These are phyloP conservation scores for Polypedilum pembai DNA, from an alignment of 1,140 invertebrate genomes.

Conservation along the genomic window DNA sequence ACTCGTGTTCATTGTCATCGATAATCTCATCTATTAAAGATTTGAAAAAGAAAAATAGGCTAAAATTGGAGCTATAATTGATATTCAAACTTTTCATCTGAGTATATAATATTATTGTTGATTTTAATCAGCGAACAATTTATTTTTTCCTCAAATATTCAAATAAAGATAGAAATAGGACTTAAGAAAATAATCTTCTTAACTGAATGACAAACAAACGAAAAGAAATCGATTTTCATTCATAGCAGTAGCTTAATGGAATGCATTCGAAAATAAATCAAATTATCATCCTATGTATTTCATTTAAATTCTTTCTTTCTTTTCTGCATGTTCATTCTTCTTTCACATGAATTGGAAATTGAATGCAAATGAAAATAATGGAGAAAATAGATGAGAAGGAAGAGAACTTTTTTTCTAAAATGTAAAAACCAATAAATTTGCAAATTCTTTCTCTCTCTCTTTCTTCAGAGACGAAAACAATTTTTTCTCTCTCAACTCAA, in stretches of 20 bases:
- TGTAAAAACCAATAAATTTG: neutral
- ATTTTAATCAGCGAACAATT: neutral
- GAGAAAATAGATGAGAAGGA: neutral
- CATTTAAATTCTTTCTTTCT: neutral
- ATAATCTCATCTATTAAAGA: too few relatives aligned
- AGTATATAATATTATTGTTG: neutral
- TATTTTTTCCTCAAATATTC: neutral
- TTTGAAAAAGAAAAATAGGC: too few relatives aligned
- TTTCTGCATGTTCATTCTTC: neutral
- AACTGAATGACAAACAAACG: neutral
- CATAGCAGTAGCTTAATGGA: neutral
- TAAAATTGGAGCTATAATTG: too few relatives aligned
- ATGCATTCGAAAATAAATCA: constrained; percentile 25
- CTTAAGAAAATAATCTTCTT: constrained; percentile 4
- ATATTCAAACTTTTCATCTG: too few relatives aligned
- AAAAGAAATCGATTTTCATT: constrained; percentile 12
- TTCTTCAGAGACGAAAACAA: neutral
- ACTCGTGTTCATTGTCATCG: too few relatives aligned
- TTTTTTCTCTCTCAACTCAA: neutral
- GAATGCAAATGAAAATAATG: neutral
- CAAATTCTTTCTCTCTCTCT: neutral
- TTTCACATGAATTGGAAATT: neutral
- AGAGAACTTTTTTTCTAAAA: neutral
- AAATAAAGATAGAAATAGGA: neutral
- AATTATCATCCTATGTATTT: constrained; percentile 7